Evolutionary conservation across 23 tunicate genomes (phyloP).

Genomic region (Ciona savignyi): DNA sequence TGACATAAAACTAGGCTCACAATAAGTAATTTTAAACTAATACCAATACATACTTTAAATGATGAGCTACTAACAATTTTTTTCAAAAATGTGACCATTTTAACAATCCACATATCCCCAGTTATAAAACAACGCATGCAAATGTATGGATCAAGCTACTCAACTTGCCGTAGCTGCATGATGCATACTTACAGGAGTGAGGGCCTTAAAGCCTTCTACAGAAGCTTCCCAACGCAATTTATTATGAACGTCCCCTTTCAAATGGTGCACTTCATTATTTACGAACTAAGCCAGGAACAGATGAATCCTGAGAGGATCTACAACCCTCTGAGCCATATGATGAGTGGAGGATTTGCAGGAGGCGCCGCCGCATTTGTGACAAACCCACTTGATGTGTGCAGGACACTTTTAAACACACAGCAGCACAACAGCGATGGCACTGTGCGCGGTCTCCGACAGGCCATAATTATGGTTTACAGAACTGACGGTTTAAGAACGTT

Average conservation of each 20-base stretch:
- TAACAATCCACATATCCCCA: conserved; percentile 2
- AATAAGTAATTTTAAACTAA: too few species aligned
- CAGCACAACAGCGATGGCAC: conserved; percentile 17
- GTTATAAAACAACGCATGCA: conserved; percentile 93
- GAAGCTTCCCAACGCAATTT: conserved; percentile 78
- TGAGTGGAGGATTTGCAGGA: conserved; percentile 80
- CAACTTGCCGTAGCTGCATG: conserved; percentile 38
- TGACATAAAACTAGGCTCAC: too few species aligned
- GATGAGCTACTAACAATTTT: too few species aligned
- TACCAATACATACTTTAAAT: too few species aligned
- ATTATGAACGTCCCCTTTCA: conserved; percentile 91
- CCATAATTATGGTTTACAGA: conserved; percentile 32
- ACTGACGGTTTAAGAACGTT: conserved; percentile 67
- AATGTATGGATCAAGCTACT: conserved; percentile 64
- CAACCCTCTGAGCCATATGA: conserved; percentile 58
- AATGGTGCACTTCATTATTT: conserved; percentile 65
- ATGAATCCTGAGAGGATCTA: conserved; percentile 49
- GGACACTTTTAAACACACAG: conserved; percentile 83
- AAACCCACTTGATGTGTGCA: conserved; percentile 82
- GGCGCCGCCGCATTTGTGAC: conserved; percentile 83
- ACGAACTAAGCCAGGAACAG: conserved; percentile 70
- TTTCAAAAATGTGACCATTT: too few species aligned
- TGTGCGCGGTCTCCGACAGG: conserved; percentile 49
- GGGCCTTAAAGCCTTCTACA: conserved; percentile 73
- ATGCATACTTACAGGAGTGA: conserved; percentile 44